Conservation (phyloP, 2,888 invertebrate species). For the Aspidiotus rigidus region DNA sequence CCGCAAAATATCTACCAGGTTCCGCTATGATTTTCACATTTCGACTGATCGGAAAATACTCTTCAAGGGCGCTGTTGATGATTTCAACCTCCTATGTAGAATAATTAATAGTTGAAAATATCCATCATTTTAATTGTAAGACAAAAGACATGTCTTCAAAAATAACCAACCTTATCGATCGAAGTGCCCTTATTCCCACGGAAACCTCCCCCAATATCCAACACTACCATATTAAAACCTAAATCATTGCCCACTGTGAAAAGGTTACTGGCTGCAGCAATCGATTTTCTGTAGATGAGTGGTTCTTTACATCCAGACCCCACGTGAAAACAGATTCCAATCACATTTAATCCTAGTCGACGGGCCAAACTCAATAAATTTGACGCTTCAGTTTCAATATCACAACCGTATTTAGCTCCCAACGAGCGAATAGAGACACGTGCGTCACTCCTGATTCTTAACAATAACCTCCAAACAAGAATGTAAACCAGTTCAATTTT, state of each 20-base stretch:
- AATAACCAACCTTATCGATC: constrained; percentile 54
- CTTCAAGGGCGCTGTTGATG: constrained; percentile 68
- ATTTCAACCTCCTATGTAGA: constrained; percentile 61
- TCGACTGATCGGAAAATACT: constrained; percentile 63
- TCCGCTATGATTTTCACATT: constrained; percentile 83
- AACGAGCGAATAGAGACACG: constrained; percentile 73
- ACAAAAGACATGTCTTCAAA: background rate
- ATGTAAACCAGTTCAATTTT: background rate
- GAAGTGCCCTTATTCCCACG: constrained; percentile 63
- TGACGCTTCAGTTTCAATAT: constrained; percentile 65
- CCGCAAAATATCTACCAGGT: constrained; percentile 92
- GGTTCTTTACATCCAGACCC: constrained; percentile 84
- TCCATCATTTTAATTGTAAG: background rate
- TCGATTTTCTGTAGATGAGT: constrained; percentile 69
- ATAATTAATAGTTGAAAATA: too few species aligned
- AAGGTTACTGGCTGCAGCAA: constrained; percentile 59
- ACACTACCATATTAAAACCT: constrained; percentile 66
- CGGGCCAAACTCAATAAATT: constrained; percentile 63
- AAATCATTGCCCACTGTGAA: constrained; percentile 62
- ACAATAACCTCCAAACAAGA: constrained; percentile 55
- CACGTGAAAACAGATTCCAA: constrained; percentile 75
- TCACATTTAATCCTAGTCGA: constrained; percentile 63
- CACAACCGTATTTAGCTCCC: constrained; percentile 92
- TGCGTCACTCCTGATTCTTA: constrained; percentile 83
- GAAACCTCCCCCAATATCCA: constrained; percentile 88